Evolutionary conservation across 2,888 invertebrate genomes (phyloP).

Genomic region (Tinea trinotella): DNA sequence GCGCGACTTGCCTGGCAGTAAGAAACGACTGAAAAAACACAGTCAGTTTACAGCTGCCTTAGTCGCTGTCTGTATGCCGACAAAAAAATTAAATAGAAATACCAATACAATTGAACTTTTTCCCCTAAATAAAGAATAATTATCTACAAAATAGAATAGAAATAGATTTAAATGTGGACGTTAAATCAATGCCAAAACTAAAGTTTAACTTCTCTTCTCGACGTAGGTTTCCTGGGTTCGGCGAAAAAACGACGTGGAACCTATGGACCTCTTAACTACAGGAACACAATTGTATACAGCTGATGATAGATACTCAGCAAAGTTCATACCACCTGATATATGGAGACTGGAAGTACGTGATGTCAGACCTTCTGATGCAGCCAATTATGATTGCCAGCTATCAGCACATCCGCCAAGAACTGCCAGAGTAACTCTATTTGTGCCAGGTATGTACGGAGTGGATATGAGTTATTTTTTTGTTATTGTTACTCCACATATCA

Average conservation of each 20-base stretch:
- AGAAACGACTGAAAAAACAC: too few species aligned
- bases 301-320: slow-evolving; percentile 62
- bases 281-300: slow-evolving; percentile 61
- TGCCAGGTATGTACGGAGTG: slow-evolving; percentile 40
- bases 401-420: slow-evolving; percentile 62
- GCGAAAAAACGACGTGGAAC: slow-evolving; percentile 57
- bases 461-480: neutral
- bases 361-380: slow-evolving; percentile 57
- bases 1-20: too few species aligned
- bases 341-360: slow-evolving; percentile 56
- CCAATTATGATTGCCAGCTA: slow-evolving; percentile 59
- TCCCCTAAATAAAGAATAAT: too few species aligned
- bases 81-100: too few species aligned
- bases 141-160: too few species aligned
- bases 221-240: slow-evolving; percentile 68
- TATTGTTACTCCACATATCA: too few species aligned
- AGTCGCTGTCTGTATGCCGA: too few species aligned
- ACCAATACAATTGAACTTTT: too few species aligned
- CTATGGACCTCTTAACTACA: slow-evolving; percentile 60
- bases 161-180: too few species aligned
- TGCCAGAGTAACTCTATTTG: slow-evolving; percentile 52
- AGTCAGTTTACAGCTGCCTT: too few species aligned
- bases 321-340: slow-evolving; percentile 63
- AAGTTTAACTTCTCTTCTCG: too few species aligned
- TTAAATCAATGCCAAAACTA: too few species aligned